These are phyloP conservation scores for Callipepla californica DNA, from an alignment of 2,113 vertebrate genomes.

Conservation along the genomic window DNA sequence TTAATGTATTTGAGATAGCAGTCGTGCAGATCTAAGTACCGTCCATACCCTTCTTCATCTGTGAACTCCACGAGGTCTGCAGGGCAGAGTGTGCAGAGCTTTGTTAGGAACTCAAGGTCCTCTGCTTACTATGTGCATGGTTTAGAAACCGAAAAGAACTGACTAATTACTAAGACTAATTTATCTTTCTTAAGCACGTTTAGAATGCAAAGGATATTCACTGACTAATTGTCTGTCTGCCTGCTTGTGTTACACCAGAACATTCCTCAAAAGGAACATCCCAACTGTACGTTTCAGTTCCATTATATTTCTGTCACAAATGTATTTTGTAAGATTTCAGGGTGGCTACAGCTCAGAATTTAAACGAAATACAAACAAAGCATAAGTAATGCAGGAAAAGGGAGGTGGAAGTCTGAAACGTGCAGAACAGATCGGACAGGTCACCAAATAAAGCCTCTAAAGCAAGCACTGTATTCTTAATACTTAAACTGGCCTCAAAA, in stretches of 20 bases:
- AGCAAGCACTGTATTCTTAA: background rate
- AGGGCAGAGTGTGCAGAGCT: background rate
- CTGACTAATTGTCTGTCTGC: background rate
- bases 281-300: background rate
- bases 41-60: conserved; percentile 96
- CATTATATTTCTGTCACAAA: too few species aligned
- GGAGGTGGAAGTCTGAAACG: background rate
- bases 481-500: background rate
- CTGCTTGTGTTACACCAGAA: background rate
- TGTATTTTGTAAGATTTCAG: background rate
- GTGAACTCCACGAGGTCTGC: conserved; percentile 97
- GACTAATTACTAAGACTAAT: background rate
- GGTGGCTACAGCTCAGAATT: background rate
- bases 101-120: background rate
- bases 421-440: background rate
- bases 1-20: conserved; percentile 98
- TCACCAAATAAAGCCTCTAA: background rate
- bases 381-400: background rate
- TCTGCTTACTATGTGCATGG: rapidly evolving
- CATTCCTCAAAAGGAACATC: background rate
- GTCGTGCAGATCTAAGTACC: conserved; percentile 96
- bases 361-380: background rate
- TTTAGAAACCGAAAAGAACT: background rate
- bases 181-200: background rate
- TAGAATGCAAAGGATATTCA: background rate